These are phyloP conservation scores for Rallus limicola DNA, from an alignment of 2,113 vertebrate genomes.

Conservation along the genomic window DNA sequence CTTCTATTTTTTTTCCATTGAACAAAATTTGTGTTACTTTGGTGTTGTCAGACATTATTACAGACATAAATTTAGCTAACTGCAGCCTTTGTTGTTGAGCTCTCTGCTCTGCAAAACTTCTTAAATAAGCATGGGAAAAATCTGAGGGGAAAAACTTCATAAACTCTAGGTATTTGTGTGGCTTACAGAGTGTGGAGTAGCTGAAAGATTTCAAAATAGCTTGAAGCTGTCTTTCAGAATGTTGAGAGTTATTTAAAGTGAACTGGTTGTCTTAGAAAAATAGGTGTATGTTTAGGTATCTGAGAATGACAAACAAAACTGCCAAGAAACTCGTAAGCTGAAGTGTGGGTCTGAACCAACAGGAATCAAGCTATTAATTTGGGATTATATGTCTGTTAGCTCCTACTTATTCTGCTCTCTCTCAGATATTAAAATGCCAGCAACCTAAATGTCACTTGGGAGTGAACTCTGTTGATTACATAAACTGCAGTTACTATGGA, in stretches of 20 bases:
- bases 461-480: background rate
- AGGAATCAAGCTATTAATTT: background rate
- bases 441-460: background rate
- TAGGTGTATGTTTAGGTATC: background rate
- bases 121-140: background rate
- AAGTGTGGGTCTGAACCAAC: background rate
- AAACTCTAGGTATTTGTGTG: background rate
- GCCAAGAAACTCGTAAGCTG: background rate
- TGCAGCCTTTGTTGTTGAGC: background rate
- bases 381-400: background rate
- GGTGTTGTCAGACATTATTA: background rate
- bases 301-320: background rate
- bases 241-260: background rate
- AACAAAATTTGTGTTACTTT: background rate
- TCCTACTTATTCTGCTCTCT: background rate
- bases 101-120: background rate
- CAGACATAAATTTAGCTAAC: background rate
- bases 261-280: background rate
- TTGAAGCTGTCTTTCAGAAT: background rate
- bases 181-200: background rate
- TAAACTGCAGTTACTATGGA: background rate
- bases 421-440: background rate
- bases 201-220: background rate
- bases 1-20: background rate
- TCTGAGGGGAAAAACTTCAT: background rate